A percentile compares a stretch with the other conserved stretches of the same genome.
phyloP scores from a whole-genome alignment of 2,113 vertebrate species.

The Athene noctua region DNA sequence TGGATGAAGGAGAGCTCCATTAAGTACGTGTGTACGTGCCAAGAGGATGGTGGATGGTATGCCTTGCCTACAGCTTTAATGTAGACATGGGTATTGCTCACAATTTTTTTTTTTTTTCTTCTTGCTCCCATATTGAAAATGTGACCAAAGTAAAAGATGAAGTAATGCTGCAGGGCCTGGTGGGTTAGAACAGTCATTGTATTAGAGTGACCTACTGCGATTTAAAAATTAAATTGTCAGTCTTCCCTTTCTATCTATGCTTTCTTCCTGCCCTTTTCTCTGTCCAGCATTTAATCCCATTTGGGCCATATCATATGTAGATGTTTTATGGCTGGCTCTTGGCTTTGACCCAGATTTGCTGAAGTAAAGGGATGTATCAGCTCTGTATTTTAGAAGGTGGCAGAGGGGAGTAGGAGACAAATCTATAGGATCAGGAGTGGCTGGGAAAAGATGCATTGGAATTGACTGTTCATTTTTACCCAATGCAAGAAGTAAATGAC shows the following conservation, averaged over 20 bases:
- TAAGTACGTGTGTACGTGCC: background rate
- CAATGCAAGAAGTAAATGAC: background rate
- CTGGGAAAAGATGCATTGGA: background rate
- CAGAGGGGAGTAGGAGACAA: background rate
- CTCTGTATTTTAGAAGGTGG: background rate
- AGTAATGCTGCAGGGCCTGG: background rate
- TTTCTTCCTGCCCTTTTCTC: background rate
- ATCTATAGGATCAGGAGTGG: background rate
- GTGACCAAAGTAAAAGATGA: background rate
- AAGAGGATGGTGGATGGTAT: background rate
- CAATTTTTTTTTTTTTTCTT: background rate
- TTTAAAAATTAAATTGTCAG: background rate
- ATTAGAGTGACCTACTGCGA: background rate
- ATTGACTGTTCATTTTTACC: background rate
- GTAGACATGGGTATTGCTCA: background rate
- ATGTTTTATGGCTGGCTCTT: background rate
- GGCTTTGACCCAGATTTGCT: background rate
- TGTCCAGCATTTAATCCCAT: background rate
- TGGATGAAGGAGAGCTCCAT: background rate
- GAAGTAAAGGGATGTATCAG: fast-evolving
- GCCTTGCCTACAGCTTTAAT: background rate
- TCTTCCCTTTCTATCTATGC: background rate
- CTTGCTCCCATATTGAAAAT: background rate
- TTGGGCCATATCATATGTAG: background rate
- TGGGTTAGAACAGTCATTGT: background rate